These are phyloP conservation scores for Synanthedon vespiformis DNA, from an alignment of 2,888 invertebrate genomes.

Conservation along the genomic window DNA sequence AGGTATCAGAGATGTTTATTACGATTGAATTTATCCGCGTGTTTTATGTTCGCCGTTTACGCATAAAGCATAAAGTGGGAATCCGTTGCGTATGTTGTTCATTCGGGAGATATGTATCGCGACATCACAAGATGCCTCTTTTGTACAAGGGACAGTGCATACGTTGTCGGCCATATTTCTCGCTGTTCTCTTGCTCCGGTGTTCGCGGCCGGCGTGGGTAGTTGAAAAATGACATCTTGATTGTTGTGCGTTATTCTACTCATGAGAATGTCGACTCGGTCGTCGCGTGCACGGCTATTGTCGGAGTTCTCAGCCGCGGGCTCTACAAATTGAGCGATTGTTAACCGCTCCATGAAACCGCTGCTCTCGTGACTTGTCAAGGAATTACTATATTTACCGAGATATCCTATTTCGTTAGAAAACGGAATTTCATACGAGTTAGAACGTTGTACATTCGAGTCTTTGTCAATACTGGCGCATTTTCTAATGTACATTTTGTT, in stretches of 20 bases:
- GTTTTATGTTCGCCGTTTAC: constrained; percentile 28
- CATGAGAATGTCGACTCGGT: constrained; percentile 58
- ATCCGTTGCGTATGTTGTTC: constrained; percentile 43
- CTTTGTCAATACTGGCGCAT: not conserved
- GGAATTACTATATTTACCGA: constrained; percentile 50
- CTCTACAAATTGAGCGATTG: constrained; percentile 68
- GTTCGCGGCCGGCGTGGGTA: constrained; percentile 63
- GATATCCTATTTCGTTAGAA: constrained; percentile 39
- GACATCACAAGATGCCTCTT: constrained; percentile 54
- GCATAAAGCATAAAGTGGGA: constrained; percentile 38
- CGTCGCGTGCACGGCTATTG: constrained; percentile 62
- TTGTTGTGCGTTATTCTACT: constrained; percentile 68
- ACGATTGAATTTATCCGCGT: not conserved
- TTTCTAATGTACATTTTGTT: not conserved
- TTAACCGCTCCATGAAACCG: constrained; percentile 53
- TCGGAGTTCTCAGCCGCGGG: constrained; percentile 40
- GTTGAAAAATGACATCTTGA: constrained; percentile 72
- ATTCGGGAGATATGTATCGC: constrained; percentile 57
- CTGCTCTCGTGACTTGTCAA: constrained; percentile 58
- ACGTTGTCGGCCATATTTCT: constrained; percentile 64
- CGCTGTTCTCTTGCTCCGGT: constrained; percentile 37
- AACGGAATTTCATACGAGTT: constrained; percentile 16
- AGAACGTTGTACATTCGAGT: not conserved
- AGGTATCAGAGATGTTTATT: not conserved
- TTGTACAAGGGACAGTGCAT: constrained; percentile 54